These are phyloP conservation scores for Collichthys lucidus DNA, from an alignment of 2,113 vertebrate species.

Conservation along the genomic window DNA sequence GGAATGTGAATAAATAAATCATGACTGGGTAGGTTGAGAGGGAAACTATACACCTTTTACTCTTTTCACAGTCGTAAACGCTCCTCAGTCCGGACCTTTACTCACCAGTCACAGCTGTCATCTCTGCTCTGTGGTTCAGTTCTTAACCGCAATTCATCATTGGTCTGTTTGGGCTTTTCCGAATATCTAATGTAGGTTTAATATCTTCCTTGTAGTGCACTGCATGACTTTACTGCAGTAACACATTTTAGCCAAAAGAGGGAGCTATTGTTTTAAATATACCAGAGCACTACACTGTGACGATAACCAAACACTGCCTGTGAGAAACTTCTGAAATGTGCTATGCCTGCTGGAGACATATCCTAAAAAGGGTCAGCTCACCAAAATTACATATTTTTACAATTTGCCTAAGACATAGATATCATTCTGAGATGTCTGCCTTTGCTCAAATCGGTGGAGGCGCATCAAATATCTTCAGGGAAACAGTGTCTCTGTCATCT, in stretches of 20 bases:
- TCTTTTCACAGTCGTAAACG: background rate
- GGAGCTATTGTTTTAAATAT: conserved; percentile 61
- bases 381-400: background rate
- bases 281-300: background rate
- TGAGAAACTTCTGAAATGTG: background rate
- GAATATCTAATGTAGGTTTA: background rate
- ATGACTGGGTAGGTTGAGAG: background rate
- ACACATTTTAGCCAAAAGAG: conserved; percentile 64
- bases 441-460: background rate
- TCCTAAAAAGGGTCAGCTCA: background rate
- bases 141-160: too few relatives aligned
- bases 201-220: background rate
- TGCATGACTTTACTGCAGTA: background rate
- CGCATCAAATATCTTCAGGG: background rate
- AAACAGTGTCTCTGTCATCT: background rate
- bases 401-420: background rate
- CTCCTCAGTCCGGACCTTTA: background rate
- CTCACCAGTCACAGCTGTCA: background rate
- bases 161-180: background rate
- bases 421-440: background rate
- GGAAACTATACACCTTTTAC: background rate
- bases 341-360: background rate
- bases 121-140: background rate
- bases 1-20: background rate
- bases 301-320: background rate